Evolutionary conservation across 1,140 invertebrate genomes (phyloP).

Genomic region (Ips typographus): DNA sequence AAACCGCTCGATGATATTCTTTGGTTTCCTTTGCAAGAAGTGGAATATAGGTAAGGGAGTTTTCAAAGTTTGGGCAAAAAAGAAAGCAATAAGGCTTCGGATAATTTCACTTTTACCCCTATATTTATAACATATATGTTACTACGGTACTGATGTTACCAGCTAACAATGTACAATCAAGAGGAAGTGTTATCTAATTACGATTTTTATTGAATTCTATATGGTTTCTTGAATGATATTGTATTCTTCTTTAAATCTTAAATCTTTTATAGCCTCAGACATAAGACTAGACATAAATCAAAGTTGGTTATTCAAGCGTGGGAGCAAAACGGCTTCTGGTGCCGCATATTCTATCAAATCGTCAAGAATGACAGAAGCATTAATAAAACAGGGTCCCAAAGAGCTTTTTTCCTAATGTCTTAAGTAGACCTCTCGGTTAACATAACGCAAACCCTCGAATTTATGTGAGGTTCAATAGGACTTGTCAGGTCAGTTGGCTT

Average conservation of each 20-base stretch:
- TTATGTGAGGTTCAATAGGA: slow-evolving; percentile 28
- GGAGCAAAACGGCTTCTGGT: neutral
- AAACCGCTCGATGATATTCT: too few species aligned
- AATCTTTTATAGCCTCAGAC: neutral
- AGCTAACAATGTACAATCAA: too few species aligned
- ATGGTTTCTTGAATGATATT: too few species aligned
- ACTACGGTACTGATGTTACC: too few species aligned
- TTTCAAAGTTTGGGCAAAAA: too few species aligned
- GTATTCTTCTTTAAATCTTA: neutral
- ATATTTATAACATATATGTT: too few species aligned
- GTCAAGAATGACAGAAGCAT: slow-evolving; percentile 22
- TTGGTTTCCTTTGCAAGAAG: too few species aligned
- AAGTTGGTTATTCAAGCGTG: slow-evolving; percentile 10
- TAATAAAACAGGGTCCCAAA: slow-evolving; percentile 25
- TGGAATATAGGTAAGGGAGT: too few species aligned
- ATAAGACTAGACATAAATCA: slow-evolving; percentile 6
- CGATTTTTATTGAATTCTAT: too few species aligned
- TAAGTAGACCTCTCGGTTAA: slow-evolving; percentile 29
- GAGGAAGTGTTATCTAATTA: too few species aligned
- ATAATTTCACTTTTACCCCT: too few species aligned
- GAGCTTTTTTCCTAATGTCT: slow-evolving; percentile 32
- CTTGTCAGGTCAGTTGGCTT: slow-evolving; percentile 28
- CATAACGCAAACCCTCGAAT: slow-evolving; percentile 31
- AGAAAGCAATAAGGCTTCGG: too few species aligned
- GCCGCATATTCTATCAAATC: slow-evolving; percentile 24